phyloP scores from a whole-genome alignment of 2,113 vertebrate genomes.

The Atrichornis clamosus region DNA sequence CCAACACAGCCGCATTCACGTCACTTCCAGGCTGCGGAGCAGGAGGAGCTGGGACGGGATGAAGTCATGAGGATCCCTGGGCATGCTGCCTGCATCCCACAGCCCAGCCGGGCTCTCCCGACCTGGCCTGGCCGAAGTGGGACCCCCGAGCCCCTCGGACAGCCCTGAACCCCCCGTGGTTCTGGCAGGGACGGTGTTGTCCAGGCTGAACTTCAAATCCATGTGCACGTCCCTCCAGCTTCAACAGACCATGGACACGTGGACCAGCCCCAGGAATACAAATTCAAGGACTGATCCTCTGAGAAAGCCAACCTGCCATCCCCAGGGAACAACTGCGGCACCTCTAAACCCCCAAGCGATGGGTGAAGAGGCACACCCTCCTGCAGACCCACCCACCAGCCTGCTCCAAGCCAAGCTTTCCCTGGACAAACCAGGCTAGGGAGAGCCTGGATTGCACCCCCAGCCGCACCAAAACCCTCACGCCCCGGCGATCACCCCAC shows the following conservation, averaged over 20 bases:
- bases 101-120: not conserved
- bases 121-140: fast-evolving
- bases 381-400: not conserved
- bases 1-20: not conserved
- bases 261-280: not conserved
- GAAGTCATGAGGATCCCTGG: conserved; percentile 12
- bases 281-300: not conserved
- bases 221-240: fast-evolving
- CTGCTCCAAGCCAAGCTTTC: not conserved
- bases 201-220: not conserved
- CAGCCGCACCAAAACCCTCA: not conserved
- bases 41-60: not conserved
- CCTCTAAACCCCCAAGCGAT: fast-evolving
- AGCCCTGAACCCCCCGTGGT: not conserved
- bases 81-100: not conserved
- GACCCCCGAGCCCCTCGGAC: not conserved
- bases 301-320: not conserved
- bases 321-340: not conserved
- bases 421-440: not conserved
- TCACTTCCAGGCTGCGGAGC: not conserved
- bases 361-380: not conserved
- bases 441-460: not conserved
- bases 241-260: not conserved
- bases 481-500: fast-evolving
- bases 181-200: not conserved